Evolutionary conservation across 2,888 invertebrate genomes (phyloP).

Genomic region (Ischnus inquisitorius): DNA sequence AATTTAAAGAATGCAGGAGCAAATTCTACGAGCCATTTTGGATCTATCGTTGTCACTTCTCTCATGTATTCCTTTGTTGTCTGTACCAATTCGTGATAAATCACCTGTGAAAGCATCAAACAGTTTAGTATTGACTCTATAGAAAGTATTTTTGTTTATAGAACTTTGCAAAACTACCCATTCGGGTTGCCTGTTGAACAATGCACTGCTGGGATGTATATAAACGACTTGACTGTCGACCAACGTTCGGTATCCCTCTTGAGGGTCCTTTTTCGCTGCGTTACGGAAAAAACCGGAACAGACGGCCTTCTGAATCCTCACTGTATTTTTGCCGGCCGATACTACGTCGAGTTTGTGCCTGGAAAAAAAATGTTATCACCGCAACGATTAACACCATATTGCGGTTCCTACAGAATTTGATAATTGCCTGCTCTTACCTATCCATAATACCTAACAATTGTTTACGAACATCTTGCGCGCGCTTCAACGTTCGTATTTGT

Average conservation of each 20-base stretch:
- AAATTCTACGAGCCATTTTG: conserved; percentile 99
- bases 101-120: conserved; percentile 88
- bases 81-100: conserved; percentile 99
- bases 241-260: conserved; percentile 98
- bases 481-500: conserved; percentile 97
- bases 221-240: conserved; percentile 99
- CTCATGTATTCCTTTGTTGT: conserved; percentile 99
- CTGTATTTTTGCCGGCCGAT: conserved; percentile 97
- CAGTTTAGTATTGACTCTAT: neutral
- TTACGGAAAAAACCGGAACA: conserved; percentile 99
- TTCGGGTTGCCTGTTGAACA: conserved; percentile 99
- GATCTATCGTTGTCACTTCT: conserved; percentile 98
- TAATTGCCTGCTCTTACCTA: conserved; percentile 86
- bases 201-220: conserved; percentile 98
- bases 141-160: neutral
- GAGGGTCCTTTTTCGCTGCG: conserved; percentile 99
- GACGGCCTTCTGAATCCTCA: conserved; percentile 98
- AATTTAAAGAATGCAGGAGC: conserved; percentile 99
- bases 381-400: neutral
- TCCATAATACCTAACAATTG: conserved; percentile 99
- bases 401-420: neutral
- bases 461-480: conserved; percentile 99
- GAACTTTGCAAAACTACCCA: conserved; percentile 87
- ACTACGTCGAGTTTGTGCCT: conserved; percentile 98
- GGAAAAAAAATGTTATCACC: conserved; percentile 20